Evolutionary conservation across 2,113 vertebrate species (phyloP).

Genomic region (Jaculus jaculus): DNA sequence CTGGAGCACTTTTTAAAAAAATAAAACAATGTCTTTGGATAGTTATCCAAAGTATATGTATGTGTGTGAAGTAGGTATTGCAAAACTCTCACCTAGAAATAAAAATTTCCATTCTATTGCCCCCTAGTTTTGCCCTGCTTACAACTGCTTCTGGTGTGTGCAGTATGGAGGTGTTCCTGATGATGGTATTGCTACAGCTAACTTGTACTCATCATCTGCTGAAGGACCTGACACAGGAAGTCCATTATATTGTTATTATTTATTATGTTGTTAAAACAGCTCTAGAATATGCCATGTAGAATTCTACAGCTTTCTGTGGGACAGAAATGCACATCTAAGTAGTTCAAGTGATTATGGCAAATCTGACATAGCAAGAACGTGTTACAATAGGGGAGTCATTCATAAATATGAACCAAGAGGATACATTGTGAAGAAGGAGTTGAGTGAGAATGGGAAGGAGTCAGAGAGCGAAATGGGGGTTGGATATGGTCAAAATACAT

Average conservation of each 20-base stretch:
- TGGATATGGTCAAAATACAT: no score
- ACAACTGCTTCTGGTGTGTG: neutral
- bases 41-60: neutral
- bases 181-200: neutral
- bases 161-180: no score
- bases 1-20: slow-evolving; percentile 31
- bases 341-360: slow-evolving; percentile 15
- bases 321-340: slow-evolving; percentile 6
- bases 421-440: no score
- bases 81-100: neutral
- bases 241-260: no score
- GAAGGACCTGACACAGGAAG: slow-evolving; percentile 41
- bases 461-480: no score
- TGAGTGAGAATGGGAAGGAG: no score
- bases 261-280: slow-evolving; percentile 30
- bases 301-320: slow-evolving; percentile 10
- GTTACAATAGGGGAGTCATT: neutral
- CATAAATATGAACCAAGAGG: neutral
- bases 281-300: neutral
- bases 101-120: neutral
- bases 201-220: slow-evolving; percentile 33
- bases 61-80: neutral
- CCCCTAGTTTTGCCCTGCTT: neutral
- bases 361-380: neutral
- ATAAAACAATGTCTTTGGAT: slow-evolving; percentile 23